Evolutionary conservation across 30 jellyfish, hydroid and myxozoan species (phyloP), one percentile per base, ranked within the genome.

Genomic region (Calvadosia cruxmelitensis): DNA sequence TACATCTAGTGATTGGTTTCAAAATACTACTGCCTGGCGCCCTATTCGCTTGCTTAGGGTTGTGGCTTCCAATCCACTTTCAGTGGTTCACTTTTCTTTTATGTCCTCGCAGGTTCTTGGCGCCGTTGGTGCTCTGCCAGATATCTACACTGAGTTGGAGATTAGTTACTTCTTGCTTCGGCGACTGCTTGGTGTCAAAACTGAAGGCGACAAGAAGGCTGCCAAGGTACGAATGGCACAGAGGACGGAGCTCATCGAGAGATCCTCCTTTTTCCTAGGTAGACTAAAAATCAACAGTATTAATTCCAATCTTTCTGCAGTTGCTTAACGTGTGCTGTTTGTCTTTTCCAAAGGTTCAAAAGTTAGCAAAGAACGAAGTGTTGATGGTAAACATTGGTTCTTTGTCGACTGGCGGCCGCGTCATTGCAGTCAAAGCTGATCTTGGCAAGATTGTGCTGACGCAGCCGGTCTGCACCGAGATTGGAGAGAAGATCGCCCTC

Each of bases 401-500:
- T 5, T 64, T 84, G 77, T 92, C 99, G 29, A 85, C 96, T 34
- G 99, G 99, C 5, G 99, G 99, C 28, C 72, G 99, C 13, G 99
- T 92, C 1, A 81, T 92, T 32, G 99, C 99, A 28, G 95, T 92
- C 49, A 92, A 79, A 71, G 96, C 94, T 12, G 99, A 92, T 85
- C 80, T 92, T 31, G 99, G 95, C 29, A 84, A 86, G 69, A 84
- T 92, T 52, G 96, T 84, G 3, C 90, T 92, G 32, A 92, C 99
- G 15, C 99, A 92, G 53, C 99, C 99, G 1, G 99, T 92, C n/a
- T 92, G 99, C 76, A 92, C 99, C 0, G 99, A 92, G 48, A 81
- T 84, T 28, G 99, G 96, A 7, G 99, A 92, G 34, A 84, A 85
- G 83, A 92, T 92, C 13, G 99, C 99, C 23, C 76, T 92, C 52